Evolutionary conservation across 2,113 vertebrate species (phyloP), one percentile per base, ranked within the genome.

Genomic region (Aspidoscelis tigris): DNA sequence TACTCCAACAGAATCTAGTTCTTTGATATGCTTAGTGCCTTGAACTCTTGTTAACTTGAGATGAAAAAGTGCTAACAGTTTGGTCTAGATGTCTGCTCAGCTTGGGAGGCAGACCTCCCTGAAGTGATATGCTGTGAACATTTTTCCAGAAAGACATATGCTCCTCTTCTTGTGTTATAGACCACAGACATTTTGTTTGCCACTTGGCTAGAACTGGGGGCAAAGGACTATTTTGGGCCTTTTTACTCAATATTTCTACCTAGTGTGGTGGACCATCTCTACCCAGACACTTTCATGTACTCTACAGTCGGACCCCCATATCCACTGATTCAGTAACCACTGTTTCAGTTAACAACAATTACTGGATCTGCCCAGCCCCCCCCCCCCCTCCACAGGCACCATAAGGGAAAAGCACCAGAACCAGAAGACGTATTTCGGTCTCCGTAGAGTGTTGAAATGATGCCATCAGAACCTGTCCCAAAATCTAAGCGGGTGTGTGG

Each of bases 21-120:
- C 53, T 82, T 82, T 82, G 80, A 82, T 74, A 82, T 65, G 80
- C 55, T 64, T 50, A 81, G 80, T 82, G 41, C 53, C 70, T 82
- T 44, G 53, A 73, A 81, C 53, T 73, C 80, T 73, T 81, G 80
- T 81, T 81, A 81, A 81, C 39, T 74, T 61, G 39, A 74, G 55
- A 73, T 64, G 70, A 82, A 55, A 64, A 41, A 73, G 55, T 43
- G 33, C 70, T 74, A 73, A 73, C 80, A 74, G 44, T 44, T 44
- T 64, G 80, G 80, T 61, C 53, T 61, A n/a, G 61, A n/a, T 26
- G 50, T 39, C 22, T 4, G 8, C n/a, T 72, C 47, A 61, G 61
- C 69, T 7, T 81, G 69, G 43, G 80, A 72, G 50, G 66, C 66
- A 80, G 64, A 50, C 24, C 64, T 50, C 77, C 53, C 77, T 26